Evolutionary conservation across 2,113 vertebrate genomes (phyloP).

Genomic region (Crotalus tigris): DNA sequence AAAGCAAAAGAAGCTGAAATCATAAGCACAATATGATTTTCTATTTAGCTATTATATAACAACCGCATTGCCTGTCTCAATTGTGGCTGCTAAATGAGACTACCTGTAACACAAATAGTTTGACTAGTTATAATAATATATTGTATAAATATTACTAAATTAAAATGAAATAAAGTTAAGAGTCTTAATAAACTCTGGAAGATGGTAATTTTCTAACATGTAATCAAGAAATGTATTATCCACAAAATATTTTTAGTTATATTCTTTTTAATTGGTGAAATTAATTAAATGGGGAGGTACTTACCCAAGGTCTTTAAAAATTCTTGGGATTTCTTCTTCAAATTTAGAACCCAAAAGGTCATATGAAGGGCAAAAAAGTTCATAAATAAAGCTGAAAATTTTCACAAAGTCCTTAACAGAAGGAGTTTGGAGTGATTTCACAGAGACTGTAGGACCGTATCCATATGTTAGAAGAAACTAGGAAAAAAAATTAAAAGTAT

Average conservation of each 20-base stretch:
- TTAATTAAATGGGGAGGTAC: conserved; percentile 3
- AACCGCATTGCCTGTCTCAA: neutral
- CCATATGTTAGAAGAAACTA: conserved; percentile 86
- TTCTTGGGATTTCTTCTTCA: conserved; percentile 91
- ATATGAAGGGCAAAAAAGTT: conserved; percentile 83
- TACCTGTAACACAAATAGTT: neutral
- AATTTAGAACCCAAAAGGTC: conserved; percentile 87
- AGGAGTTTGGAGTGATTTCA: conserved; percentile 90
- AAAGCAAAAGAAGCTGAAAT: neutral
- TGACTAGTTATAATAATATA: neutral
- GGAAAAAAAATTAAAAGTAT: conserved; percentile 1
- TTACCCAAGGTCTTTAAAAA: conserved; percentile 89
- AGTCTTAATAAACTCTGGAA: neutral
- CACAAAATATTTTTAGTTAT: neutral
- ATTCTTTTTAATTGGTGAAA: neutral
- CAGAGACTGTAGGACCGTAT: conserved; percentile 77
- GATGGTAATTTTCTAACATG: neutral
- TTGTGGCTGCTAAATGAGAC: neutral
- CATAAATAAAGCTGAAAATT: conserved; percentile 90
- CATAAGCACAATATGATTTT: neutral
- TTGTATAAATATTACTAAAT: neutral
- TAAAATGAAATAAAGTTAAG: neutral
- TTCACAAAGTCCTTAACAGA: conserved; percentile 94
- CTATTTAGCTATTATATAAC: neutral
- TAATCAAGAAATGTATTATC: neutral